Conservation (phyloP, 2,888 invertebrate species). For the Drosophila koepferae region DNA sequence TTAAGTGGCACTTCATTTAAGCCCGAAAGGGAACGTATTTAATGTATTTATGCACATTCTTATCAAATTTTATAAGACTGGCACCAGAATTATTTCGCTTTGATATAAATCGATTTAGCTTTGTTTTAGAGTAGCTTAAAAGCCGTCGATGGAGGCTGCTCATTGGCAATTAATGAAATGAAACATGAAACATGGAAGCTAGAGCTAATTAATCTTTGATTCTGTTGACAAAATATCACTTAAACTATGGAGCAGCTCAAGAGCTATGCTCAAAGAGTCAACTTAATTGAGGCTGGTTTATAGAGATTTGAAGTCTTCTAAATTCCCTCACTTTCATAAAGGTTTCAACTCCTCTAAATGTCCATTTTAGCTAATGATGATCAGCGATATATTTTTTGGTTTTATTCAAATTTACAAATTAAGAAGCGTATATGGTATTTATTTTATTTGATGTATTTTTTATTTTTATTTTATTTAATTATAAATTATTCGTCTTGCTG, state of each 20-base stretch:
- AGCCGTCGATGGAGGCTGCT: no score
- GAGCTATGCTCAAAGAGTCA: not conserved
- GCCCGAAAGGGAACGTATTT: not conserved
- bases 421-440: no score
- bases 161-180: not conserved
- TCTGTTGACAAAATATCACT: not conserved
- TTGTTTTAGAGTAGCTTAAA: not conserved
- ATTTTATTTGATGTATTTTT: no score
- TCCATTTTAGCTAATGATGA: not conserved
- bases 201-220: not conserved
- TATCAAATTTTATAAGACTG: not conserved
- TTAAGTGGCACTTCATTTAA: slow-evolving; percentile 54
- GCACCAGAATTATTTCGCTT: not conserved
- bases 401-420: not conserved
- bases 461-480: no score
- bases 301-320: not conserved
- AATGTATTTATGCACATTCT: slow-evolving; percentile 3
- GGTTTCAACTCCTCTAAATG: no score
- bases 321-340: not conserved
- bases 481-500: no score
- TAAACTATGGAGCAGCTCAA: not conserved
- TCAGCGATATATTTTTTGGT: not conserved
- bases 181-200: not conserved
- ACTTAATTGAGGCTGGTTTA: not conserved
- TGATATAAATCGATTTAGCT: slow-evolving; percentile 2